Conservation (phyloP, 1,140 invertebrate species). For the Episyrphus balteatus region DNA sequence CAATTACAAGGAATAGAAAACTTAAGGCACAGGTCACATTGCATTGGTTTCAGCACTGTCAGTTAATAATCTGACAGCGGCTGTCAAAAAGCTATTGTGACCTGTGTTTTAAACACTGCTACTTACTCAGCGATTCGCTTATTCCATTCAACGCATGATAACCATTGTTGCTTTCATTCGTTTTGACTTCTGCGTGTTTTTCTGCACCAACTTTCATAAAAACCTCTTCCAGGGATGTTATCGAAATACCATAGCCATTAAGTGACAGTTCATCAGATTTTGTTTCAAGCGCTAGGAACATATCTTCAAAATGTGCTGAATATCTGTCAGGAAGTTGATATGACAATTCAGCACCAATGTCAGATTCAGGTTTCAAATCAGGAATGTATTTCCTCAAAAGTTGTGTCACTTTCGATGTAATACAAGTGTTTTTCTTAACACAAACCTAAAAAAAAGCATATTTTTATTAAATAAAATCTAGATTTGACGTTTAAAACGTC, state of each 20-base stretch:
- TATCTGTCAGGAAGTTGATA: slow-evolving; percentile 45
- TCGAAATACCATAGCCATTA: slow-evolving; percentile 52
- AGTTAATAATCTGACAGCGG: no score
- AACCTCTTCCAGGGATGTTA: slow-evolving; percentile 84
- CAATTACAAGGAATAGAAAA: no score
- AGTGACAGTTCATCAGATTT: slow-evolving; percentile 53
- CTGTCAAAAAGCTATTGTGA: no score
- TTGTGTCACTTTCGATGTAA: slow-evolving; percentile 41
- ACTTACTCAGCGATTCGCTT: no score
- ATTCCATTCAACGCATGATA: not conserved
- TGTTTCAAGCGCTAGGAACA: slow-evolving; percentile 59
- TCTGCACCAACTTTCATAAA: slow-evolving; percentile 59
- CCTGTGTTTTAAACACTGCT: no score
- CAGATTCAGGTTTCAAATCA: slow-evolving; percentile 30
- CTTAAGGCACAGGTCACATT: no score
- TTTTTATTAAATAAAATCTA: not conserved
- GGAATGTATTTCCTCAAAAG: slow-evolving; percentile 47
- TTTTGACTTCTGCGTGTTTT: not conserved
- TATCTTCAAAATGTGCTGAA: slow-evolving; percentile 42
- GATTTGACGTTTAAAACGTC: not conserved
- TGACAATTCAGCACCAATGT: slow-evolving; percentile 39
- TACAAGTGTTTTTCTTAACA: slow-evolving; percentile 34
- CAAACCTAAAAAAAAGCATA: slow-evolving; percentile 10
- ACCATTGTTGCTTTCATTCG: not conserved
- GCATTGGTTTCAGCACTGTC: no score